phyloP scores from a whole-genome alignment of 2,113 vertebrate genomes.

The Zosterops hypoxanthus region DNA sequence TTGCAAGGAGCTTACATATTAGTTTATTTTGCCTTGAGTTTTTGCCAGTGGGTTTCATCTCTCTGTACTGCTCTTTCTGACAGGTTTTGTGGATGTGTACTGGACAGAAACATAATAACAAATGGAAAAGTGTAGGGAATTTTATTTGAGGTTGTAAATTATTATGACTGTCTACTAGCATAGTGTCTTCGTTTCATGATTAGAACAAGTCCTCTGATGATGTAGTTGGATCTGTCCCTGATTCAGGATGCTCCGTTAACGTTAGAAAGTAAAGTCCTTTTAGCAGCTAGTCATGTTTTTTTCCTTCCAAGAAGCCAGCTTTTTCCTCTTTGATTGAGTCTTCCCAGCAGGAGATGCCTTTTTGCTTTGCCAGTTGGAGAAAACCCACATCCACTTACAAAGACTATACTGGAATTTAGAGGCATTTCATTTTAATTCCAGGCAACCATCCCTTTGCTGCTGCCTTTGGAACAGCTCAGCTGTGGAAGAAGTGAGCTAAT shows the following conservation, averaged over 20 bases:
- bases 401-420: neutral
- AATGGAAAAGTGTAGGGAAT: neutral
- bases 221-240: neutral
- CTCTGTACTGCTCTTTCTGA: neutral
- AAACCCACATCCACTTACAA: neutral
- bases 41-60: neutral
- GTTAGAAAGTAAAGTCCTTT: neutral
- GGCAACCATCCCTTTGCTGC: constrained; percentile 1
- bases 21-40: neutral
- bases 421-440: constrained; percentile 45
- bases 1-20: neutral
- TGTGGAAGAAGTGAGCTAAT: constrained; percentile 65
- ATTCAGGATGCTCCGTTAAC: neutral
- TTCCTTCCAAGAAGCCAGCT: neutral
- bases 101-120: neutral
- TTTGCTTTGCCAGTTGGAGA: constrained; percentile 48
- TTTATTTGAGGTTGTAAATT: neutral
- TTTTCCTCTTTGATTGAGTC: neutral
- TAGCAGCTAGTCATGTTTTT: neutral
- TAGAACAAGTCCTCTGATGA: neutral
- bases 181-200: neutral
- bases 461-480: constrained; percentile 21
- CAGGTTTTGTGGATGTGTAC: neutral
- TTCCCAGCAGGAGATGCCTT: constrained; percentile 35
- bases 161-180: neutral